Conservation (phyloP, 2,797 vertebrate genomes). For the Myotis findleyi region DNA sequence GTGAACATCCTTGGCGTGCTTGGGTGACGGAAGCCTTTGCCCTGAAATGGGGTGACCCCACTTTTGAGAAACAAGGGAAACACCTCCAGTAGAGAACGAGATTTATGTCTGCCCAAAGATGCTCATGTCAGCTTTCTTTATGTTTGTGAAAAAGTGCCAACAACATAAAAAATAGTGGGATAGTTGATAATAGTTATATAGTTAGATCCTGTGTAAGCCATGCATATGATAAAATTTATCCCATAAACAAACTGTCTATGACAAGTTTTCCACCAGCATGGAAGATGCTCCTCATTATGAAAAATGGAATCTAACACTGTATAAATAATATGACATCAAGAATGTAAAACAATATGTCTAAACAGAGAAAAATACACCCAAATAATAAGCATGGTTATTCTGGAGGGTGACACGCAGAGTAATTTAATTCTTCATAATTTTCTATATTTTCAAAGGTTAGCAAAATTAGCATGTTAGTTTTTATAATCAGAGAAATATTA, state of each 20-base stretch:
- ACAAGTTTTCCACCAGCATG: neutral
- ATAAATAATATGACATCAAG: neutral
- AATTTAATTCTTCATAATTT: slow-evolving; percentile 21
- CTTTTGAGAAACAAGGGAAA: slow-evolving; percentile 18
- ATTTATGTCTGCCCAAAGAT: neutral
- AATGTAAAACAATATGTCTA: neutral
- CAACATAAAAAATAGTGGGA: neutral
- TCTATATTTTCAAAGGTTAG: neutral
- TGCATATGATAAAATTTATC: neutral
- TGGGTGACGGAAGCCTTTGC: neutral
- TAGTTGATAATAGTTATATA: neutral
- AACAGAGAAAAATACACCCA: neutral
- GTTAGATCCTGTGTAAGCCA: too few species aligned
- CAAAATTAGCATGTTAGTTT: neutral
- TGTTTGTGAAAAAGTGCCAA: slow-evolving; percentile 10
- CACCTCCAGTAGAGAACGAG: neutral
- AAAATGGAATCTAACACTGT: neutral
- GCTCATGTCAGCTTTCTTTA: neutral
- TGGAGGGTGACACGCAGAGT: neutral
- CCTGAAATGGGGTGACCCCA: neutral
- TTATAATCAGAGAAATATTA: slow-evolving; percentile 28
- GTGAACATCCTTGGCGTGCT: neutral
- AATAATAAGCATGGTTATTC: neutral
- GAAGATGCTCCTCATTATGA: neutral
- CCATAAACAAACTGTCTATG: neutral